phyloP scores from a whole-genome alignment of 2,113 vertebrate species.

The Heptranchias perlo region DNA sequence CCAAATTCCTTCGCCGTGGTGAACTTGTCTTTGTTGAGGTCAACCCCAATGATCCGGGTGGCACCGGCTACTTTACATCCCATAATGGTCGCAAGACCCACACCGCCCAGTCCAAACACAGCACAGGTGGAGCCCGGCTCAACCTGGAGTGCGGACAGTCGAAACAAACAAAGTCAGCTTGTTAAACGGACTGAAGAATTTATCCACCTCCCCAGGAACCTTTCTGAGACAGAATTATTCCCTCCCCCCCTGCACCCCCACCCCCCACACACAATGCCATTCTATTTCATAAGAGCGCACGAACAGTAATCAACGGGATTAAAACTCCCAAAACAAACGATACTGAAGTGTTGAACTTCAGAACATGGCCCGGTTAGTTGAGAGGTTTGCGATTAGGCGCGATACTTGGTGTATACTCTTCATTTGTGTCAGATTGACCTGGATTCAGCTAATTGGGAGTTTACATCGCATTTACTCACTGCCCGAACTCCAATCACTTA shows the following conservation, averaged over 20 bases:
- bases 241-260: too few relatives aligned
- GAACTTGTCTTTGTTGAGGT: conserved; percentile 67
- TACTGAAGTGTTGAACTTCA: background rate
- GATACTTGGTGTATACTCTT: background rate
- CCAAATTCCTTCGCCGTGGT: conserved; percentile 64
- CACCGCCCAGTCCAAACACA: conserved; percentile 66
- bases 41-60: conserved; percentile 62
- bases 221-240: background rate
- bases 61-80: conserved; percentile 68
- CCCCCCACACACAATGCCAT: background rate
- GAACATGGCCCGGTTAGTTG: background rate
- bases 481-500: background rate
- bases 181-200: background rate
- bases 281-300: background rate
- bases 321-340: background rate
- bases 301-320: background rate
- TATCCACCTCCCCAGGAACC: background rate
- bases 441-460: background rate
- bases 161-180: background rate
- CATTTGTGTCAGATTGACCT: too few relatives aligned
- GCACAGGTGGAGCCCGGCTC: conserved; percentile 66
- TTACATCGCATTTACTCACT: background rate
- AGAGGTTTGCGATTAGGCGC: background rate
- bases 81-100: conserved; percentile 66
- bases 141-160: conserved; percentile 51